These are phyloP conservation scores for Drosophila siamana DNA, from an alignment of 2,888 invertebrate genomes.

Conservation along the genomic window DNA sequence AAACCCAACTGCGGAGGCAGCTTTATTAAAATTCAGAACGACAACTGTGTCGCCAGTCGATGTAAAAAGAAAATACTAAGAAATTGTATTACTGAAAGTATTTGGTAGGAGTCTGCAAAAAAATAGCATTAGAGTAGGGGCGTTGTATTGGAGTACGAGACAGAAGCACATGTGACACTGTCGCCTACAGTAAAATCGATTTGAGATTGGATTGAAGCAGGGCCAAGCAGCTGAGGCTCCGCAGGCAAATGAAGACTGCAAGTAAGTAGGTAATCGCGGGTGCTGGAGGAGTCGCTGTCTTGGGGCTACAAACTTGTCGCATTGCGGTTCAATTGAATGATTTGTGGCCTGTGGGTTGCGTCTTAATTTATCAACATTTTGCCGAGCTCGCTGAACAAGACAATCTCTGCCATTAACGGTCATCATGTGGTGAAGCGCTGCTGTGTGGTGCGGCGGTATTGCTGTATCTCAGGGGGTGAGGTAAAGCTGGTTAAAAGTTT, in stretches of 20 bases:
- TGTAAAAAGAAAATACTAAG: slow-evolving; percentile 48
- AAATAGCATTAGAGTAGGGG: slow-evolving; percentile 12
- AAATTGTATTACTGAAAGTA: slow-evolving; percentile 63
- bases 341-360: slow-evolving; percentile 69
- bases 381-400: slow-evolving; percentile 57
- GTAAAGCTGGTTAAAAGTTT: slow-evolving; percentile 46
- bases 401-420: slow-evolving; percentile 58
- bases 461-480: background rate
- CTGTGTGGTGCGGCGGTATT: background rate
- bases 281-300: slow-evolving; percentile 19
- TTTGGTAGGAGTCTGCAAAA: slow-evolving; percentile 17
- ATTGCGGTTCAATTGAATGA: slow-evolving; percentile 73
- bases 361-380: slow-evolving; percentile 76
- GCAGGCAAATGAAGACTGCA: slow-evolving; percentile 39
- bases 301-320: slow-evolving; percentile 48
- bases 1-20: slow-evolving; percentile 32
- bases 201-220: slow-evolving; percentile 52
- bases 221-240: background rate
- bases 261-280: background rate
- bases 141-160: background rate
- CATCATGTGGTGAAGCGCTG: slow-evolving; percentile 9
- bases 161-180: slow-evolving; percentile 49
- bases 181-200: slow-evolving; percentile 68
- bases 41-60: slow-evolving; percentile 48
- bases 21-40: slow-evolving; percentile 74